These are phyloP conservation scores for Portunus trituberculatus DNA, from an alignment of 1,140 invertebrate genomes.

Conservation along the genomic window DNA sequence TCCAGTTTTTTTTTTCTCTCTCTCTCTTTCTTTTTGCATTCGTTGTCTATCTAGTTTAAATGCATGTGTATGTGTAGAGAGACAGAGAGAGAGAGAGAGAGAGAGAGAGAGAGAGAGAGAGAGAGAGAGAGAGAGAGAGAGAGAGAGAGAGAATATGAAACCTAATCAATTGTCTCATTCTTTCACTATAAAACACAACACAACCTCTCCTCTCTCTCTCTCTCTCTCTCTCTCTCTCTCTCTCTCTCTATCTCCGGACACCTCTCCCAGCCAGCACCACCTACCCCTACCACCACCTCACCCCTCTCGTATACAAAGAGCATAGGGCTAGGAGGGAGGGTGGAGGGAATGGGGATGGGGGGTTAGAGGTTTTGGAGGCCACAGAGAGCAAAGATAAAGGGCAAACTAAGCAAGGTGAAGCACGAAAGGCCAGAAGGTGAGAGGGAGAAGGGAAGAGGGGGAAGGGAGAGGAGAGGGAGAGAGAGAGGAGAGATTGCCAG, in stretches of 20 bases:
- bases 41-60: too few relatives aligned
- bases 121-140: not conserved
- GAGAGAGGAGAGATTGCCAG: too few relatives aligned
- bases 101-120: not conserved
- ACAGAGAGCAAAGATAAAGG: not conserved
- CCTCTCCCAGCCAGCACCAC: not conserved
- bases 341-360: not conserved
- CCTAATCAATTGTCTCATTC: too few relatives aligned
- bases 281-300: too few relatives aligned
- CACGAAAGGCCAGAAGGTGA: too few relatives aligned
- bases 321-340: not conserved
- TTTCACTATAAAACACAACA: not conserved
- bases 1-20: too few relatives aligned
- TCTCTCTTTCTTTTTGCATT: not conserved
- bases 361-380: not conserved
- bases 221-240: slow-evolving; percentile 33
- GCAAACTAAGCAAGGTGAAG: not conserved
- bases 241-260: slow-evolving; percentile 31
- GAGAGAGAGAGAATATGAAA: not conserved
- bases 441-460: too few relatives aligned
- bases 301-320: not conserved
- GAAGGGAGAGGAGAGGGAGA: too few relatives aligned
- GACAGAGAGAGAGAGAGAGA: too few relatives aligned
- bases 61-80: too few relatives aligned
- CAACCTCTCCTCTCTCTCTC: not conserved